Evolutionary conservation across 64 coral and sea anemone genomes (phyloP).

Genomic region (Montipora capricornis): DNA sequence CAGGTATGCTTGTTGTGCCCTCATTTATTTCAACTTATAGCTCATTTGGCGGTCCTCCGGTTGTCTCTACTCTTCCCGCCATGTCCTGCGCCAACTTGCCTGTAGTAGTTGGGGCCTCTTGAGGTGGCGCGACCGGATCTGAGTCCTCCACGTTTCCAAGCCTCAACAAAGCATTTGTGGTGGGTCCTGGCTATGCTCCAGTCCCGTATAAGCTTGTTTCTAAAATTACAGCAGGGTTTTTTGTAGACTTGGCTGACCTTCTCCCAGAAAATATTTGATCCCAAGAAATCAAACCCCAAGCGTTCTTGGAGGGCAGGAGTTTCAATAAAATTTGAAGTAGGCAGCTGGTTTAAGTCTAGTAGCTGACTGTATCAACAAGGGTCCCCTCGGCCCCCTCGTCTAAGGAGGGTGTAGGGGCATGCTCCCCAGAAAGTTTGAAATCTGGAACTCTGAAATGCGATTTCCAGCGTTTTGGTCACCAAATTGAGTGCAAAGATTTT

Average conservation of each 20-base stretch:
- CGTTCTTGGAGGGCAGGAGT: background rate
- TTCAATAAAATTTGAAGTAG: too few relatives aligned
- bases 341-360: too few relatives aligned
- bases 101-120: background rate
- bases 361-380: too few relatives aligned
- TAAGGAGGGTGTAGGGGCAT: too few relatives aligned
- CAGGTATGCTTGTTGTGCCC: slow-evolving; percentile 31
- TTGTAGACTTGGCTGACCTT: slow-evolving; percentile 11
- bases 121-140: background rate
- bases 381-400: too few relatives aligned
- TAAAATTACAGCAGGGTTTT: background rate
- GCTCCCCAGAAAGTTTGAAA: too few relatives aligned
- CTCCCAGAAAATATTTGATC: slow-evolving; percentile 26
- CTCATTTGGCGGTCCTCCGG: too few relatives aligned
- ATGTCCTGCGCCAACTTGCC: background rate
- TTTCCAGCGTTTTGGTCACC: too few relatives aligned
- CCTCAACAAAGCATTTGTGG: slow-evolving; percentile 29
- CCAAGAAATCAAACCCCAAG: background rate
- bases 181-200: slow-evolving; percentile 37
- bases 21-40: slow-evolving; percentile 15
- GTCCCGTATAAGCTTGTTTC: background rate
- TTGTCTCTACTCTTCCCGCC: background rate
- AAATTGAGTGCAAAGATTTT: too few relatives aligned
- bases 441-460: too few relatives aligned
- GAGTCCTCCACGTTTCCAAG: background rate